Evolutionary conservation across 37 sponge, comb jelly and placozoan species (phyloP).

Genomic region (Geodia barretti): DNA sequence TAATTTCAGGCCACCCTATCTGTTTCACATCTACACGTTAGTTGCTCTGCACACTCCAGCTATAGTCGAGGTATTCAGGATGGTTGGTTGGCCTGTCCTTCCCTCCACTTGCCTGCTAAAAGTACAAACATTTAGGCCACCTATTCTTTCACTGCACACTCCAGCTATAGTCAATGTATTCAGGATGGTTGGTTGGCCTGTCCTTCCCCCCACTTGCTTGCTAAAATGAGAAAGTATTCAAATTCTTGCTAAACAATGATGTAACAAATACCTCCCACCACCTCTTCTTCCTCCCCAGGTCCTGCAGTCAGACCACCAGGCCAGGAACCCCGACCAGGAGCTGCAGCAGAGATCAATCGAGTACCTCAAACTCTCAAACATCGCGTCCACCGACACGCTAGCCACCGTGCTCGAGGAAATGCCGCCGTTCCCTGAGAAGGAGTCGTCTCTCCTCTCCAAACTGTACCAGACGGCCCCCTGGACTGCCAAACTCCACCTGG

Average conservation of each 20-base stretch:
- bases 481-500: slow-evolving; percentile 64
- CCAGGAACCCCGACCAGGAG: slow-evolving; percentile 81
- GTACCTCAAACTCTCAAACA: slow-evolving; percentile 79
- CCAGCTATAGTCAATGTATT: too few relatives aligned
- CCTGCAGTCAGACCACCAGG: slow-evolving; percentile 66
- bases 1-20: neutral
- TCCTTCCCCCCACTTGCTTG: neutral
- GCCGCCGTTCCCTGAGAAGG: slow-evolving; percentile 95
- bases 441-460: slow-evolving; percentile 83
- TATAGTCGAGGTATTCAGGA: neutral
- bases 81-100: neutral
- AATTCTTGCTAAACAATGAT: too few relatives aligned
- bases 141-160: too few relatives aligned
- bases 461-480: slow-evolving; percentile 87
- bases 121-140: too few relatives aligned
- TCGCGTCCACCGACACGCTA: slow-evolving; percentile 77
- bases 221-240: too few relatives aligned
- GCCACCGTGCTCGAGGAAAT: slow-evolving; percentile 92
- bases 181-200: too few relatives aligned
- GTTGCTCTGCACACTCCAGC: neutral
- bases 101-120: too few relatives aligned
- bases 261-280: neutral
- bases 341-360: slow-evolving; percentile 93
- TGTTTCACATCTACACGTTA: too few relatives aligned
- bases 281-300: slow-evolving; percentile 39